A percentile compares a stretch with the other conserved stretches of the same genome.
Evolutionary conservation across 2,888 invertebrate species (phyloP).

Genomic region (Allophyes oxyacanthae): DNA sequence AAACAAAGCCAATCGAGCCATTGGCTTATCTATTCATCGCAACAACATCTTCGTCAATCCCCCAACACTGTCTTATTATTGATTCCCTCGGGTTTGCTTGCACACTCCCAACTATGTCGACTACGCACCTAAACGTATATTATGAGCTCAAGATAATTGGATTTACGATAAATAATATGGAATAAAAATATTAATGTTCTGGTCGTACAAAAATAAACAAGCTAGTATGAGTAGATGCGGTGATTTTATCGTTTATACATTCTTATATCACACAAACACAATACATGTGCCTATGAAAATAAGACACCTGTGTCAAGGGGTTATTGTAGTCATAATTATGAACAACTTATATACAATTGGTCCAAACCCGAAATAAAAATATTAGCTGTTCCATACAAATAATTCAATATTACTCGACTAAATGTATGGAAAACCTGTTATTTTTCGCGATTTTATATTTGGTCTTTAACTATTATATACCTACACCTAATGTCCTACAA

Average conservation of each 20-base stretch:
- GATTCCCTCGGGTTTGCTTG: slow-evolving; percentile 30
- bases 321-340: no score
- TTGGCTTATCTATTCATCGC: background rate
- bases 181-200: slow-evolving; percentile 31
- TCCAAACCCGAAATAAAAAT: no score
- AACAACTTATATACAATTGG: no score
- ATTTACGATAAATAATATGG: slow-evolving; percentile 48
- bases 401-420: no score
- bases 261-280: background rate
- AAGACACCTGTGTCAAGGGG: no score
- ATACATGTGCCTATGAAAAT: no score
- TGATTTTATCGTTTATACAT: slow-evolving; percentile 46
- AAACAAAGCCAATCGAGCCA: background rate
- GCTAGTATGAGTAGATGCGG: slow-evolving; percentile 17
- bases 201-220: slow-evolving; percentile 12
- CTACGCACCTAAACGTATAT: slow-evolving; percentile 30
- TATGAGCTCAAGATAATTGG: slow-evolving; percentile 58
- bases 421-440: no score
- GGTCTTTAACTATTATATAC: no score
- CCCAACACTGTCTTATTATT: slow-evolving; percentile 27
- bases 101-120: slow-evolving; percentile 19
- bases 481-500: no score
- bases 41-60: slow-evolving; percentile 5
- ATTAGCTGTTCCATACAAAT: no score
- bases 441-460: no score